Base-by-base conservation (phyloP, 2,113 vertebrate genomes). In the Pterophyllum scalare region DNA sequence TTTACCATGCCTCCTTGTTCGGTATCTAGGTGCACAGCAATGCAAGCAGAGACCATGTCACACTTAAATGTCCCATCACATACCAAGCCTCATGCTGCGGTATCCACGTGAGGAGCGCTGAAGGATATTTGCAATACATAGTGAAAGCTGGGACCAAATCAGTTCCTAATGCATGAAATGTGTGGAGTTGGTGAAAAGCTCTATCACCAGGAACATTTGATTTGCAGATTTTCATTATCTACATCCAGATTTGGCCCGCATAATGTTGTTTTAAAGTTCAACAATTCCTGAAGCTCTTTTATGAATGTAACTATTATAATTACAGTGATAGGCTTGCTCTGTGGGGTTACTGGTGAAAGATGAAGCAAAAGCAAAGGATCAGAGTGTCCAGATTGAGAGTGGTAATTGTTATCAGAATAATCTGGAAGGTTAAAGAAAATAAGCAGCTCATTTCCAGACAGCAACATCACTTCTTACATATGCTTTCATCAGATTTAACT, bases 1-100 rank as follows among this genome's bases (percentile, higher is more conserved):
- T 89, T 91, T 90, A 91, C 57, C 61, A 19, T 40, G 3, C 22
- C 46, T 19, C 75, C 31, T 35, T 17, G 15, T 22, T 61, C 52
- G 20, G 89, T 93, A 81, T 83, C 91, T 76, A 86, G 79, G 92
- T 17, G 74, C 87, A 3, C 24, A 3, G 77, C 86, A 86, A 92
- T 76, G 74, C 77, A 20, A 26, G 12, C 17, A 1, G 28, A 62
- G 70, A 61, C 59, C 65, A 43, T 43, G 89, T 89, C 64, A 19
- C 22, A 1, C 43, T 33, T 40, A 33, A 58, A 72, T 56, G 72
- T 75, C 19, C 19, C 59, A 3, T 49, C 85, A 61, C 88, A 90
- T 88, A 78, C 76, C 65, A 19, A 24, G 59, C 10, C 86, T 46
- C 77, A 5, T 10, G 1, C 77, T 75, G 58, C 72, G 8, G 81